Conservation (phyloP, 2,113 vertebrate genomes). For the Dissostichus mawsoni region DNA sequence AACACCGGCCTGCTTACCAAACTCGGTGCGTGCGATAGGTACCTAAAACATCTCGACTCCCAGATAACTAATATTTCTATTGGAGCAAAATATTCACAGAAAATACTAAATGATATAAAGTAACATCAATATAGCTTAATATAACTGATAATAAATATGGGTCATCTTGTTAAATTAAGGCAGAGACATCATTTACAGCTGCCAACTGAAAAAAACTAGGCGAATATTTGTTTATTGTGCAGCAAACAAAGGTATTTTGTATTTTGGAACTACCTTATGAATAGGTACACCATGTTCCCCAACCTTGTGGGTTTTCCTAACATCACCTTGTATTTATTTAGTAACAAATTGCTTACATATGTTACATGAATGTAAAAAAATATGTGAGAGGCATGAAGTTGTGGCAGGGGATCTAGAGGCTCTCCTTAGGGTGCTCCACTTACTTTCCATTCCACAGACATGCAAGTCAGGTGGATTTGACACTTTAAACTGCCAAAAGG, state of each 20-base stretch:
- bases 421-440: constrained; percentile 36
- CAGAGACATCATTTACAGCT: no score
- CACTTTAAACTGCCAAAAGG: constrained; percentile 35
- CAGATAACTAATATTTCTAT: no score
- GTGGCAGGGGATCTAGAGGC: constrained; percentile 10
- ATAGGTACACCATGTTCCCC: not conserved
- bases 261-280: not conserved
- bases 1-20: no score
- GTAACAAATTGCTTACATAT: constrained; percentile 3
- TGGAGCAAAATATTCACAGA: not conserved
- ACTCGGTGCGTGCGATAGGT: no score
- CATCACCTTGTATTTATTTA: not conserved
- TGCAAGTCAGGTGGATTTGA: constrained; percentile 41
- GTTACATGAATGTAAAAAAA: not conserved
- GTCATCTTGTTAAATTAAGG: no score
- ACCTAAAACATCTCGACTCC: no score
- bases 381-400: constrained; percentile 6
- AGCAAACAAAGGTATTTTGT: not conserved
- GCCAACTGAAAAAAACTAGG: no score
- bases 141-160: not conserved
- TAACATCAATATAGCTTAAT: not conserved
- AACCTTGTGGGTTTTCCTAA: not conserved
- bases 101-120: not conserved
- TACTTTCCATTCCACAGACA: constrained; percentile 40
- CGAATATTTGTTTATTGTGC: no score